Conservation (phyloP, 2,797 vertebrate species). For the Cyclura pinguis region DNA sequence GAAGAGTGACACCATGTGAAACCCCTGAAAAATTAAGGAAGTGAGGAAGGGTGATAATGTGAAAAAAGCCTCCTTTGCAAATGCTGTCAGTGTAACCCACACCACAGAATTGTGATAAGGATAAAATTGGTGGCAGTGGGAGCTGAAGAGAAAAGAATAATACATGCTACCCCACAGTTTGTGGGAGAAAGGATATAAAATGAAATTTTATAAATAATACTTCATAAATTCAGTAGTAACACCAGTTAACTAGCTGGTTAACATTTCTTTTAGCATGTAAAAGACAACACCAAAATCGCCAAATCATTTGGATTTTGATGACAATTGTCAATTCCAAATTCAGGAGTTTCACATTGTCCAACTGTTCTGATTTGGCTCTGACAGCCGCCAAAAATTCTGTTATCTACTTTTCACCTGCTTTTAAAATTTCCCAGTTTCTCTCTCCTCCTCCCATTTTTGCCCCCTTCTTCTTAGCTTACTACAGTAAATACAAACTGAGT, state of each 20-base stretch:
- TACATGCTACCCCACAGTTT: background rate
- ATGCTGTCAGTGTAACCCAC: background rate
- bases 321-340: background rate
- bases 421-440: background rate
- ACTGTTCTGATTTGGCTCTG: constrained; percentile 27
- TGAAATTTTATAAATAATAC: background rate
- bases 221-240: background rate
- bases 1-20: too few relatives aligned
- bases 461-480: too few relatives aligned
- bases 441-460: too few relatives aligned
- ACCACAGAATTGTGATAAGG: background rate
- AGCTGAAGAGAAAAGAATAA: background rate
- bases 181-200: background rate
- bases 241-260: background rate
- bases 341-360: background rate
- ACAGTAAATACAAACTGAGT: background rate
- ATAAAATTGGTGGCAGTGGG: background rate
- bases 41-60: too few relatives aligned
- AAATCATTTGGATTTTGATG: background rate
- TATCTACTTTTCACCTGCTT: background rate
- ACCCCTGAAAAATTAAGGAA: too few relatives aligned
- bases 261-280: background rate
- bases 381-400: background rate
- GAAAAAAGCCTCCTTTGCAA: too few relatives aligned
- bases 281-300: background rate